Evolutionary conservation across 2,113 vertebrate species (phyloP), one percentile per base, ranked within the genome.

Genomic region (Urocitellus parryii): DNA sequence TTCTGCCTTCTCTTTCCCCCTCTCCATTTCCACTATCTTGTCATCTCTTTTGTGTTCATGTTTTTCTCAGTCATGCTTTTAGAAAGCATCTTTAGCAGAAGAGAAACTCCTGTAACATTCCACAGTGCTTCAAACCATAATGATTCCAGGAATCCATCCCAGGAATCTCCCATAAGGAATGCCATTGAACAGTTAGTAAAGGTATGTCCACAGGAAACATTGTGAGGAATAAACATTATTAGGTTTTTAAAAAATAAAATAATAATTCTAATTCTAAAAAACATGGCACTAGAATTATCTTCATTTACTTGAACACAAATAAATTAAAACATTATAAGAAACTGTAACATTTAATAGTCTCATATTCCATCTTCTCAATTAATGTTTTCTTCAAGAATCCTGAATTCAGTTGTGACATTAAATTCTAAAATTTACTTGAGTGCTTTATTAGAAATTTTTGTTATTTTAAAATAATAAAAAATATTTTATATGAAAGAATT

Each of bases 241-340:
- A 39, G 8, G 5, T 56, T 93, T 93, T 86, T 70, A 2, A 82
- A 87, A 94, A 56, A 65, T 11, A 39, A 83, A 81, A 25, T 53
- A 53, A 53, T 53, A 32, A 17, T 81, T 89, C 4, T 56, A 42
- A 58, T 93, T 90, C 12, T 2, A 78, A 65, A 81, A 65, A 61
- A 42, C 5, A 61, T 63, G 29, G 68, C 74, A 67, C 42, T 90
- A 63, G 34, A 96, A 87, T 85, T 76, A 77, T 78, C 24, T 87
- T 94, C 48, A 51, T 79, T 88, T 95, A 65, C 17, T 92, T 82
- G 76, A 92, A 77, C 45, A 90, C 1, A 86, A 96, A 94, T n/a
- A 61, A 85, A 61, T 90, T 42, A 76, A 81, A 91, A 70, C 18
- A 61, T 45, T 91, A 22, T 77, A 86, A 89, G 61, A 93, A 92